Evolutionary conservation across 2,797 vertebrate species (phyloP).

Genomic region (Malacoctenus gilli): DNA sequence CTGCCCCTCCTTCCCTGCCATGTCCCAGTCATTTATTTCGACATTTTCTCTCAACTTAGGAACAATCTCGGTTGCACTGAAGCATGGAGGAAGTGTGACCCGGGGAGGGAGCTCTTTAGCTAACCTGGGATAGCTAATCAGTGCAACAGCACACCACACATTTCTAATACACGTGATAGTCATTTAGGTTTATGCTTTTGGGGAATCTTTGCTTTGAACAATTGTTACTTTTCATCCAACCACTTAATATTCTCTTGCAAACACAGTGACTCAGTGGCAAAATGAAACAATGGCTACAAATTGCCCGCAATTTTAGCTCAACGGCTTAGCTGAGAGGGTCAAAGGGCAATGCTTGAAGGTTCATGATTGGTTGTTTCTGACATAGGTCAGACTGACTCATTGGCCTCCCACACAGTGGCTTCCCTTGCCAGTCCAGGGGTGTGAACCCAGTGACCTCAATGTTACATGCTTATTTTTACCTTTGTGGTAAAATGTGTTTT

Average conservation of each 20-base stretch:
- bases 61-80: slow-evolving; percentile 47
- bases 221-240: slow-evolving; percentile 1
- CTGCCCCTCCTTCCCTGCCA: slow-evolving; percentile 48
- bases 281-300: no score
- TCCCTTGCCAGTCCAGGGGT: slow-evolving; percentile 21
- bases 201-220: slow-evolving; percentile 6
- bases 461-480: slow-evolving; percentile 21
- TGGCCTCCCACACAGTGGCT: slow-evolving; percentile 22
- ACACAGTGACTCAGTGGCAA: slow-evolving; percentile 12
- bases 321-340: no score
- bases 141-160: slow-evolving; percentile 9
- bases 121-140: slow-evolving; percentile 33
- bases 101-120: slow-evolving; percentile 37
- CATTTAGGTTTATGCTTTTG: slow-evolving; percentile 16
- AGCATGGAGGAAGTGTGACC: slow-evolving; percentile 54
- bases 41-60: slow-evolving; percentile 59
- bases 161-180: slow-evolving; percentile 9
- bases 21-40: slow-evolving; percentile 72
- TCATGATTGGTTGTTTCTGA: slow-evolving; percentile 25
- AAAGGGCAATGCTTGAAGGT: slow-evolving; percentile 39
- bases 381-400: slow-evolving; percentile 43
- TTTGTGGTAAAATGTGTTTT: slow-evolving; percentile 23
- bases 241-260: slow-evolving; percentile 12
- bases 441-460: slow-evolving; percentile 42
- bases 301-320: no score